phyloP scores from a whole-genome alignment of 2,888 invertebrate species.

The Mactromeris polynyma region DNA sequence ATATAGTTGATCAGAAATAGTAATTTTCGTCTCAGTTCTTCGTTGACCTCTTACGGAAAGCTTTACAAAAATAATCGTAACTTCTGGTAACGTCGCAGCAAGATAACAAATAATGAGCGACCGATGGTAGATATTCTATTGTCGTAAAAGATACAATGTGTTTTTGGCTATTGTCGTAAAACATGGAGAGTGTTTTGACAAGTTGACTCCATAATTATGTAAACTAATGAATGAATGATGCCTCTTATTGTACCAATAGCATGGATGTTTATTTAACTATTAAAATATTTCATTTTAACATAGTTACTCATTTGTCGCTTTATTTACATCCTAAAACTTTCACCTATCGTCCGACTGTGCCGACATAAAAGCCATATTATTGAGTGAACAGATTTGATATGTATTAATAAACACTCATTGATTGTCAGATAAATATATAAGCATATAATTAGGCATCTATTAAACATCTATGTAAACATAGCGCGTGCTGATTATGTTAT shows the following conservation, averaged over 20 bases:
- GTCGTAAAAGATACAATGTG: conserved; percentile 7
- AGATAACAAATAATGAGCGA: neutral
- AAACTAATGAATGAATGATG: neutral
- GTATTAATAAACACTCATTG: neutral
- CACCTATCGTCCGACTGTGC: neutral
- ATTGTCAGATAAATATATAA: neutral
- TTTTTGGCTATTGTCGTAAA: neutral
- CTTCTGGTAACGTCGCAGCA: neutral
- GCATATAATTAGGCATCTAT: neutral
- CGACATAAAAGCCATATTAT: neutral
- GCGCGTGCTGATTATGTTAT: neutral
- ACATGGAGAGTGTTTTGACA: conserved; percentile 12
- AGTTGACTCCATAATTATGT: conserved; percentile 6
- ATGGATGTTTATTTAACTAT: neutral
- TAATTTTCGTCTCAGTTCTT: neutral
- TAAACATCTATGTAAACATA: neutral
- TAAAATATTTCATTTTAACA: neutral
- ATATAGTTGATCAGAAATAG: conserved; percentile 8
- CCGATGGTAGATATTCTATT: neutral
- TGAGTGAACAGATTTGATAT: neutral
- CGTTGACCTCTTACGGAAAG: neutral
- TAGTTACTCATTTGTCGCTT: neutral
- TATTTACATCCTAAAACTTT: neutral
- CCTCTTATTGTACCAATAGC: neutral
- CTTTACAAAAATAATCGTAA: neutral